Evolutionary conservation across 2,113 vertebrate genomes (phyloP).

Genomic region (Arothron firmamentum): DNA sequence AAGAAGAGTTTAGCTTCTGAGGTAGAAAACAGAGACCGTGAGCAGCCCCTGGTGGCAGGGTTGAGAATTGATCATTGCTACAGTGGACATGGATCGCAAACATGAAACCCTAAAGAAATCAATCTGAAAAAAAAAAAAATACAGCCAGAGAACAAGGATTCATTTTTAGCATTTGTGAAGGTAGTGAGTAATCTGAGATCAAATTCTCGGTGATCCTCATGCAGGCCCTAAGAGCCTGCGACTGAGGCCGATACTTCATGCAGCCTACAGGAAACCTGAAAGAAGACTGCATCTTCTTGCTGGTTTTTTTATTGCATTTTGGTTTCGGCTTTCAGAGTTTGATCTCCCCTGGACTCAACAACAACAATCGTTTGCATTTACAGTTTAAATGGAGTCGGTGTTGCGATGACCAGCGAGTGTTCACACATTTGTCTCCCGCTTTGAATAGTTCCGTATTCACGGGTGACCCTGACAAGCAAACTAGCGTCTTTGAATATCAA

Average conservation of each 20-base stretch:
- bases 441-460: slow-evolving; percentile 29
- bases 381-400: slow-evolving; percentile 29
- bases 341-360: slow-evolving; percentile 13
- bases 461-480: slow-evolving; percentile 23
- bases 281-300: background rate
- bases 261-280: background rate
- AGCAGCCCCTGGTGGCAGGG: too few species aligned
- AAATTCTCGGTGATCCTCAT: too few species aligned
- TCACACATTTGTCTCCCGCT: slow-evolving; percentile 1
- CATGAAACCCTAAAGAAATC: too few species aligned
- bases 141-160: too few species aligned
- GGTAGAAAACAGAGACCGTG: too few species aligned
- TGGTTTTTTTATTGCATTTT: background rate
- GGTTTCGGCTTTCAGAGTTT: slow-evolving; percentile 13
- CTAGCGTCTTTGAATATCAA: slow-evolving; percentile 30
- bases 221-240: too few species aligned
- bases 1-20: too few species aligned
- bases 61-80: too few species aligned
- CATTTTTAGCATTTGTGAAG: too few species aligned
- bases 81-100: too few species aligned
- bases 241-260: background rate
- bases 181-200: too few species aligned
- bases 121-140: too few species aligned
- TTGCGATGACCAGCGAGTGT: slow-evolving; percentile 6
- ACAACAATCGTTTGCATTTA: slow-evolving; percentile 39